phyloP scores from a whole-genome alignment of 2,888 invertebrate species.

The Lasius platythorax region DNA sequence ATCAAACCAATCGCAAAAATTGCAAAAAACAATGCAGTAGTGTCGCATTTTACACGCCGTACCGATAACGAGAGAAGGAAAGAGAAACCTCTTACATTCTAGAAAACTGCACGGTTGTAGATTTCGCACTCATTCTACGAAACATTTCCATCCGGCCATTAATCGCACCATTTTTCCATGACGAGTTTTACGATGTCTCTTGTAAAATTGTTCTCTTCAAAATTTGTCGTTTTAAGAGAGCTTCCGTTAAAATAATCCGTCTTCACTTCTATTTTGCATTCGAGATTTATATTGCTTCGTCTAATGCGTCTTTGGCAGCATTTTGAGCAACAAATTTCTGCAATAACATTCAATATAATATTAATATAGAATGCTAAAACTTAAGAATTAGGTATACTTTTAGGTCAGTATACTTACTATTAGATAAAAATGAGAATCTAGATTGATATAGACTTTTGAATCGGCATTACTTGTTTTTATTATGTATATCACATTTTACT shows the following conservation, averaged over 20 bases:
- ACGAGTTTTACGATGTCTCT: constrained; percentile 2
- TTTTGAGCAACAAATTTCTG: not conserved
- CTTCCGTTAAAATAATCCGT: not conserved
- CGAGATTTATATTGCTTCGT: not conserved
- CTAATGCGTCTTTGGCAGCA: not conserved
- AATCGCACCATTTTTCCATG: not conserved
- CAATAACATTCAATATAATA: not conserved
- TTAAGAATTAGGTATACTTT: not conserved
- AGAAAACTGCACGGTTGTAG: not conserved
- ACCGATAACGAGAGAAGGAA: constrained; percentile 33
- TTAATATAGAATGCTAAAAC: not conserved
- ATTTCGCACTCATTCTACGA: constrained; percentile 7
- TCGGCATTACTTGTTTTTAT: not conserved
- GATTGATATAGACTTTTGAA: not conserved
- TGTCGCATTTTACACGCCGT: constrained; percentile 40
- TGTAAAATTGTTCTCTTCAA: not conserved
- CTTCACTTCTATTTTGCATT: not conserved
- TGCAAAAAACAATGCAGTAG: constrained; percentile 37
- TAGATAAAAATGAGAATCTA: constrained; percentile 5
- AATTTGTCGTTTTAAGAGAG: not conserved
- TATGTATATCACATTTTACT: not conserved
- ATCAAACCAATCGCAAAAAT: constrained; percentile 51
- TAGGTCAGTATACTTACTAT: not conserved
- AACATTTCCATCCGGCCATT: not conserved
- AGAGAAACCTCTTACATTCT: not conserved